Conservation (phyloP, 2,888 invertebrate genomes). For the Tupiocoris notatus region DNA sequence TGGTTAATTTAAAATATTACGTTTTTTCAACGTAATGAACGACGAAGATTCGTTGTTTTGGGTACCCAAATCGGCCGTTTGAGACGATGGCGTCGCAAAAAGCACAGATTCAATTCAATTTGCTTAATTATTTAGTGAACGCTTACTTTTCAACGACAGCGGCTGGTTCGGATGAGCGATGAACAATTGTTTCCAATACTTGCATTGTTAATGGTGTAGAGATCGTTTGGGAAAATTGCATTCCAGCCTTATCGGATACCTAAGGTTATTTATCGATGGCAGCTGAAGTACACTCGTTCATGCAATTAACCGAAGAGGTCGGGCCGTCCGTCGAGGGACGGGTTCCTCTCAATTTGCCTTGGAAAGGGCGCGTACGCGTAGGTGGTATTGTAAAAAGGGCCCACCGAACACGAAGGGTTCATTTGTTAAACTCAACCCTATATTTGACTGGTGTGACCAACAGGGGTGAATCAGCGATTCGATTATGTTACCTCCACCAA, state of each 20-base stretch:
- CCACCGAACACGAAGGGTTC: neutral
- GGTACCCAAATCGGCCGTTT: too few relatives aligned
- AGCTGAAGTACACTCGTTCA: slow-evolving; percentile 10
- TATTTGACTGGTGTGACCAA: slow-evolving; percentile 21
- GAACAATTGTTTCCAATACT: too few relatives aligned
- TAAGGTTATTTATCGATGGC: slow-evolving; percentile 11
- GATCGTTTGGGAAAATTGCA: slow-evolving; percentile 4
- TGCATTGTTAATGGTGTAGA: too few relatives aligned
- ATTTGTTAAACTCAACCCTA: slow-evolving; percentile 14
- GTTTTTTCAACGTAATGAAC: too few relatives aligned
- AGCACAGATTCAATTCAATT: too few relatives aligned
- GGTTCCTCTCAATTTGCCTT: slow-evolving; percentile 15
- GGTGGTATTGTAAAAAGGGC: slow-evolving; percentile 1
- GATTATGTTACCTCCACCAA: neutral
- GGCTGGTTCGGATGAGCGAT: too few relatives aligned
- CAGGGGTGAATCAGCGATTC: slow-evolving; percentile 10
- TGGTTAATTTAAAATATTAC: too few relatives aligned
- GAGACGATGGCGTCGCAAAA: too few relatives aligned
- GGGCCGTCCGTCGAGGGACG: neutral
- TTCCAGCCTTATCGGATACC: neutral
- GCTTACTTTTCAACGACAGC: too few relatives aligned
- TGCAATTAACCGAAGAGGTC: neutral
- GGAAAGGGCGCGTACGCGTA: neutral
- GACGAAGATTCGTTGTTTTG: too few relatives aligned
- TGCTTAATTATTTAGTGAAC: too few relatives aligned